A percentile compares a stretch with the other conserved stretches of the same genome.
Conservation (phyloP, 2,888 invertebrate genomes). For the Philereme transversata region DNA sequence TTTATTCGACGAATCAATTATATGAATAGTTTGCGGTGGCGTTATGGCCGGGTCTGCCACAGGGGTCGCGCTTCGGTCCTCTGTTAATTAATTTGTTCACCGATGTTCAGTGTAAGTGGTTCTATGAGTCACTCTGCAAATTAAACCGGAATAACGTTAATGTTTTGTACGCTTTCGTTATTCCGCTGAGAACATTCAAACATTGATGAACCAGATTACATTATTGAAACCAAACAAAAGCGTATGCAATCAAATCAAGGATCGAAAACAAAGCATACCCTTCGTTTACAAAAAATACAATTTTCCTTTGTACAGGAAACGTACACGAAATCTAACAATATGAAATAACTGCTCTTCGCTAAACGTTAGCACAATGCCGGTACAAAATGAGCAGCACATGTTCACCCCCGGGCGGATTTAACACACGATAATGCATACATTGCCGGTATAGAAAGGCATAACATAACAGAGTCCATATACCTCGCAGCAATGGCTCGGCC, state of each 20-base stretch:
- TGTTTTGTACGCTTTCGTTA: not conserved
- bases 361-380: slow-evolving; percentile 24
- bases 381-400: slow-evolving; percentile 30
- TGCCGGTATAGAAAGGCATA: slow-evolving; percentile 20
- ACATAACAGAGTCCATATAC: slow-evolving; percentile 22
- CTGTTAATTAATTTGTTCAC: slow-evolving; percentile 35
- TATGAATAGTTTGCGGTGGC: slow-evolving; percentile 34
- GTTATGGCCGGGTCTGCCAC: slow-evolving; percentile 37
- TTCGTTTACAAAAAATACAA: not conserved
- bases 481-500: slow-evolving; percentile 26
- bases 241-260: not conserved
- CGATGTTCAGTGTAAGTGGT: slow-evolving; percentile 23
- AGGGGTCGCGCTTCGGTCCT: slow-evolving; percentile 37
- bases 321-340: slow-evolving; percentile 16
- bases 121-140: slow-evolving; percentile 23
- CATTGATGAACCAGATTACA: not conserved
- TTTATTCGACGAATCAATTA: slow-evolving; percentile 42
- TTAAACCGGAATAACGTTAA: slow-evolving; percentile 17
- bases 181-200: not conserved
- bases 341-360: slow-evolving; percentile 20
- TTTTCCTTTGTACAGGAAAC: slow-evolving; percentile 11
- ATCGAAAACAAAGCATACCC: not conserved
- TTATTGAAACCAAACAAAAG: not conserved
- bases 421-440: slow-evolving; percentile 32
- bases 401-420: slow-evolving; percentile 25